Evolutionary conservation across 2,113 vertebrate genomes (phyloP), one percentile per base, ranked within the genome.

Genomic region (Alligator sinensis): DNA sequence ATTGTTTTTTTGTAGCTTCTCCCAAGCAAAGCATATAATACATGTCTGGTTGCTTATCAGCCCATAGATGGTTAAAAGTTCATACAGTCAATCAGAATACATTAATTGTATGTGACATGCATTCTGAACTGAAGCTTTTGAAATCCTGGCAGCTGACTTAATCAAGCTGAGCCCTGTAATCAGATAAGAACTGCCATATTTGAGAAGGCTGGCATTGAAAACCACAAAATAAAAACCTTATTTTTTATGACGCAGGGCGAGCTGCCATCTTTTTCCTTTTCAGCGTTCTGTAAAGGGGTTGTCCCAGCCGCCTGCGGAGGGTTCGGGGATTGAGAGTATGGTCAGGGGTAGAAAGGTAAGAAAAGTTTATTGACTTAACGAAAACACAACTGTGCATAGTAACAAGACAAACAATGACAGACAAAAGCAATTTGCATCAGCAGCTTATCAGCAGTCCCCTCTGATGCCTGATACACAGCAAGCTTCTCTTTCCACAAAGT

Each of bases 1-100:
- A 17, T 34, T 30, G 25, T 18, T 47, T 62, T 66, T 88, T 54
- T 79, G 76, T 25, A 91, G 72, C 34, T 59, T 82, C 34, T 47
- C 27, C 76, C 13, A 93, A 77, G 7, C 0, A 1, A 3, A 47
- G 70, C 62, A 76, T 90, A 70, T 47, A 76, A 28, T 6, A 5
- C 34, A 70, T 54, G 63, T 28, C 79, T 66, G 87, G 13, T 60
- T 76, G 10, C 34, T 64, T 81, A 82, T 77, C 57, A 64, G 62
- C 47, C 57, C 47, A 47, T 47, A 64, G 55, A 76, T 93, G 63
- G 8, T 58, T 4, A 75, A 0, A 3, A 58, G 12, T 0, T 4
- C 54, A 12, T 61, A 76, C 34, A 47, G 30, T 18, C 57, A 81
- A 57, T 25, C n/a, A 0, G 0, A n/a, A 9, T 0, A 0, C 27